These are phyloP conservation scores for Acanthosepion pharaonis DNA, from an alignment of 2,888 invertebrate genomes.

Conservation along the genomic window DNA sequence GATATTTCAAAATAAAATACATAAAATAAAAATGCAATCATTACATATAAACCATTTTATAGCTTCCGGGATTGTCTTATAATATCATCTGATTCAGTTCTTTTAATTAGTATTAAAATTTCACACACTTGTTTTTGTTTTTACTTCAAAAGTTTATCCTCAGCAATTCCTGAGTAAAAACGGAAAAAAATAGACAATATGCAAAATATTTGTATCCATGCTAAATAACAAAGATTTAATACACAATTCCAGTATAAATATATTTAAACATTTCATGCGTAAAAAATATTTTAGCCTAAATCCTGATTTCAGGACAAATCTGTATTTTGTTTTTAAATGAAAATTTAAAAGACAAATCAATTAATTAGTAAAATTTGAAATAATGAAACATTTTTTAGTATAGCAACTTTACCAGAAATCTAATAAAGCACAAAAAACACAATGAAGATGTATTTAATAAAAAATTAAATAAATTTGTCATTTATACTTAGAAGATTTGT, in stretches of 20 bases:
- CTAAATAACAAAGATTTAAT: too few relatives aligned
- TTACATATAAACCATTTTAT: too few relatives aligned
- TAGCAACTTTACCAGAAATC: background rate
- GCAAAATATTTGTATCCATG: too few relatives aligned
- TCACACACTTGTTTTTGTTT: too few relatives aligned
- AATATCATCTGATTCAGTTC: too few relatives aligned
- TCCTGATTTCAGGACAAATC: background rate
- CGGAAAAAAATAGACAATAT: too few relatives aligned
- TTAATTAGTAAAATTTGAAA: background rate
- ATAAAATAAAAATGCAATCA: too few relatives aligned
- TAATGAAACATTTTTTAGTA: background rate
- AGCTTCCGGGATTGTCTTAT: too few relatives aligned
- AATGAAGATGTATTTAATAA: background rate
- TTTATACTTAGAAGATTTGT: background rate
- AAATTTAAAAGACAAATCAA: background rate
- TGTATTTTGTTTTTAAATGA: background rate
- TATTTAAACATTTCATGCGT: background rate
- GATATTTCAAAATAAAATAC: too few relatives aligned
- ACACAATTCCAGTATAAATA: background rate
- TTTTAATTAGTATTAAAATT: too few relatives aligned
- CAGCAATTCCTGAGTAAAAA: too few relatives aligned
- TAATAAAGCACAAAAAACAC: background rate
- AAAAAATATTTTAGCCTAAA: background rate
- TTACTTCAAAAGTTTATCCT: too few relatives aligned
- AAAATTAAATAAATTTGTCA: background rate